A percentile compares a stretch with the other conserved stretches of the same genome.
Conservation (phyloP, 1,140 invertebrate species). For the Drosophila nigromelanica region DNA sequence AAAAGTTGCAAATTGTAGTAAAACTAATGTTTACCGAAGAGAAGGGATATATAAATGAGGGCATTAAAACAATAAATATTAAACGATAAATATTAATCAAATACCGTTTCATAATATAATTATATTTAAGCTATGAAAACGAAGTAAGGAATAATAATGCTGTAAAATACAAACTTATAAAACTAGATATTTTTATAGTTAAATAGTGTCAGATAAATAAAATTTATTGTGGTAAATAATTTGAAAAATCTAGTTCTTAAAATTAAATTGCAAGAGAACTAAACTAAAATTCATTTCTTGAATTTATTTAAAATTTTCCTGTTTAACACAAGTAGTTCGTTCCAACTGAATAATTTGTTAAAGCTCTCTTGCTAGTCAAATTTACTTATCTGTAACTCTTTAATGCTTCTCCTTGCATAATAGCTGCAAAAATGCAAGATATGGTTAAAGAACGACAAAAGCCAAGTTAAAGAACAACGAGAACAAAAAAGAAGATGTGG, state of each 20-base stretch:
- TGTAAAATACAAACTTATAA: not conserved
- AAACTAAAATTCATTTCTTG: not conserved
- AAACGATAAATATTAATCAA: too few species aligned
- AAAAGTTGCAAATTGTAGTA: not conserved
- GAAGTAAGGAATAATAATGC: not conserved
- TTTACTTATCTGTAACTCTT: constrained; percentile 10
- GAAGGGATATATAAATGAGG: too few species aligned
- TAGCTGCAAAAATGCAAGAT: constrained; percentile 4
- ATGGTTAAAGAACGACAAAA: not conserved
- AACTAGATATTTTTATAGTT: too few species aligned
- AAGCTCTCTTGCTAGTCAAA: not conserved
- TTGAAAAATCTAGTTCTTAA: too few species aligned
- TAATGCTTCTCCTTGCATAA: not conserved
- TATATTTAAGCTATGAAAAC: too few species aligned
- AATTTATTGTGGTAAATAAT: not conserved
- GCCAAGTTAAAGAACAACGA: not conserved
- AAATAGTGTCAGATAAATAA: too few species aligned
- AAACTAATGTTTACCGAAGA: too few species aligned
- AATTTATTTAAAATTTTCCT: constrained; percentile 7
- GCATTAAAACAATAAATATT: too few species aligned
- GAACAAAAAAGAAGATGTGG: too few species aligned
- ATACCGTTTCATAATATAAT: too few species aligned
- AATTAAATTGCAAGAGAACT: not conserved
- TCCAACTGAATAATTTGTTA: not conserved
- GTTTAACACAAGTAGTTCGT: not conserved